These are phyloP conservation scores for Heterohyrax brucei DNA, from an alignment of 2,797 vertebrate species.

Conservation along the genomic window DNA sequence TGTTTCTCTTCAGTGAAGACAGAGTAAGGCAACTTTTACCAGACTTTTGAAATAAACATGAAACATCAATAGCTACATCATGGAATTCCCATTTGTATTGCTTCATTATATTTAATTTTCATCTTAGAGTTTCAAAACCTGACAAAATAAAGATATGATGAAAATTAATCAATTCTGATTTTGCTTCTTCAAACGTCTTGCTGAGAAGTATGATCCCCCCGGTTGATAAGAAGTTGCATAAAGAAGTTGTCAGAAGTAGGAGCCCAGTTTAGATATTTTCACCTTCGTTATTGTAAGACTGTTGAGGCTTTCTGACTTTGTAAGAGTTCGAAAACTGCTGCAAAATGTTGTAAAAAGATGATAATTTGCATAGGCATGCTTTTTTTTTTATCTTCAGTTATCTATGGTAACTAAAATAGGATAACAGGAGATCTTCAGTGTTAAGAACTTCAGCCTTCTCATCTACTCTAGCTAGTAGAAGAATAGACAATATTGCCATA, in stretches of 20 bases:
- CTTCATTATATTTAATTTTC: background rate
- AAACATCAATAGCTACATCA: background rate
- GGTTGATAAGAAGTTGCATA: background rate
- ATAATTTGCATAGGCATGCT: background rate
- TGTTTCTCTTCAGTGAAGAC: background rate
- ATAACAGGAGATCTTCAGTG: background rate
- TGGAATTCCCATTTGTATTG: background rate
- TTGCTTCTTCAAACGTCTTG: background rate
- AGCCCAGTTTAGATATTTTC: background rate
- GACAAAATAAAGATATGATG: background rate
- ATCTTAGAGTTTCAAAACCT: background rate
- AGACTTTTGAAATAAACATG: background rate
- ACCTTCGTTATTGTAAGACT: background rate
- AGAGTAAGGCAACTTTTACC: background rate
- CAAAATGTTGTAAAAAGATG: slow-evolving; percentile 2
- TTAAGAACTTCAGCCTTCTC: background rate
- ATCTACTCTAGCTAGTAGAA: background rate
- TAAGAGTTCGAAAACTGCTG: slow-evolving; percentile 1
- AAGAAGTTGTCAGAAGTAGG: background rate
- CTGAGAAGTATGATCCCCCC: background rate
- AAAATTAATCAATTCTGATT: background rate
- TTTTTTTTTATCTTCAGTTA: slow-evolving; percentile 15
- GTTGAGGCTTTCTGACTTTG: background rate
- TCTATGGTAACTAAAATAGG: background rate
- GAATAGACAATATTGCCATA: background rate